phyloP scores from a whole-genome alignment of 2,888 invertebrate species.

The Phalera bucephala region DNA sequence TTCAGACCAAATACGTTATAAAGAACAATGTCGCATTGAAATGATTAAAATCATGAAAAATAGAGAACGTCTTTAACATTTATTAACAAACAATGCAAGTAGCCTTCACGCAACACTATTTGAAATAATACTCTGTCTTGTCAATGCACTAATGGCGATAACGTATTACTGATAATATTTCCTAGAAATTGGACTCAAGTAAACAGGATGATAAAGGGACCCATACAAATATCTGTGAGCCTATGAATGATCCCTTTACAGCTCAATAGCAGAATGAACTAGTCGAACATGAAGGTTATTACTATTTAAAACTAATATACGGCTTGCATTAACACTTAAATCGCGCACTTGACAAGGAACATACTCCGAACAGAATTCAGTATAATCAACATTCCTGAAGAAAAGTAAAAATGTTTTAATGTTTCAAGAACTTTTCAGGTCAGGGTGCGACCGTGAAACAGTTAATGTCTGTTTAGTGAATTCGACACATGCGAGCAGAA shows the following conservation, averaged over 20 bases:
- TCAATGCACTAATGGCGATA: constrained; percentile 47
- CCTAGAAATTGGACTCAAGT: constrained; percentile 45
- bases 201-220: constrained; percentile 44
- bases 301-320: neutral
- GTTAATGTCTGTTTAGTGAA: constrained; percentile 79
- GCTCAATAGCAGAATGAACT: constrained; percentile 16
- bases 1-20: constrained; percentile 42
- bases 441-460: constrained; percentile 80
- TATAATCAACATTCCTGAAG: constrained; percentile 4
- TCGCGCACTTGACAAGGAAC: neutral
- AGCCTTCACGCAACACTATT: constrained; percentile 3
- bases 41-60: constrained; percentile 13
- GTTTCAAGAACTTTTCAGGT: constrained; percentile 69
- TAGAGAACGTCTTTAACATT: constrained; percentile 1
- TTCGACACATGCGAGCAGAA: constrained; percentile 82
- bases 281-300: neutral
- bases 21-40: constrained; percentile 29
- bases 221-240: constrained; percentile 25
- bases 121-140: constrained; percentile 23
- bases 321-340: neutral
- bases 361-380: no score
- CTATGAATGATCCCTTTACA: constrained; percentile 17
- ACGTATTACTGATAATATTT: constrained; percentile 56
- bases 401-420: constrained; percentile 21
- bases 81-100: constrained; percentile 1